Evolutionary conservation across 2,888 invertebrate genomes (phyloP).

Genomic region (Eupithecia dodoneata): DNA sequence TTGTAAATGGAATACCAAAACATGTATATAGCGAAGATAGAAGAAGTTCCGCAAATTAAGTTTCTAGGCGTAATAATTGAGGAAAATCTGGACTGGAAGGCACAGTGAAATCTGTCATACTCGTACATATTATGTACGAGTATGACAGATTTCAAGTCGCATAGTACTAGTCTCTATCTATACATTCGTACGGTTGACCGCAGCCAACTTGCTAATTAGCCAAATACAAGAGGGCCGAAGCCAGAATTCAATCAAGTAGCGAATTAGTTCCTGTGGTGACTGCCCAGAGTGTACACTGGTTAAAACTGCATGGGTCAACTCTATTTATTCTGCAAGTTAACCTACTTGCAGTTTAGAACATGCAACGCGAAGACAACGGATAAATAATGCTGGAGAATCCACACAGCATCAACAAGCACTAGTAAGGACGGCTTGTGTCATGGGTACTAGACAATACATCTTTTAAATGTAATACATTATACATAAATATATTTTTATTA

Average conservation of each 20-base stretch:
- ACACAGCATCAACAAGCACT: background rate
- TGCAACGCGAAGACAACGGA: background rate
- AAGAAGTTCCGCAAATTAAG: too few species aligned
- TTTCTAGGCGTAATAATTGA: too few species aligned
- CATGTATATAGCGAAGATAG: too few species aligned
- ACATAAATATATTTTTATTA: too few species aligned
- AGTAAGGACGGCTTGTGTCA: background rate
- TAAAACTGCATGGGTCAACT: background rate
- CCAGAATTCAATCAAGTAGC: background rate
- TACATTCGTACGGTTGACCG: background rate
- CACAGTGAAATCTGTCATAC: too few species aligned
- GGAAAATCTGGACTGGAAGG: too few species aligned
- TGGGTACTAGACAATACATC: too few species aligned
- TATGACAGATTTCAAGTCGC: background rate
- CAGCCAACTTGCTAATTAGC: background rate
- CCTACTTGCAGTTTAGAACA: background rate
- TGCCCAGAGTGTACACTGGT: background rate
- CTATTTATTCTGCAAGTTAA: background rate
- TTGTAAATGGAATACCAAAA: too few species aligned
- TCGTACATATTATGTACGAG: too few species aligned
- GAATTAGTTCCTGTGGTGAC: background rate
- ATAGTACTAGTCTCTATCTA: background rate
- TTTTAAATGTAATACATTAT: too few species aligned
- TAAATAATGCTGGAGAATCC: background rate
- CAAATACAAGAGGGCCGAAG: conserved; percentile 3